Evolutionary conservation across 2,888 invertebrate species (phyloP).

Genomic region (Hanleya hanleyi): DNA sequence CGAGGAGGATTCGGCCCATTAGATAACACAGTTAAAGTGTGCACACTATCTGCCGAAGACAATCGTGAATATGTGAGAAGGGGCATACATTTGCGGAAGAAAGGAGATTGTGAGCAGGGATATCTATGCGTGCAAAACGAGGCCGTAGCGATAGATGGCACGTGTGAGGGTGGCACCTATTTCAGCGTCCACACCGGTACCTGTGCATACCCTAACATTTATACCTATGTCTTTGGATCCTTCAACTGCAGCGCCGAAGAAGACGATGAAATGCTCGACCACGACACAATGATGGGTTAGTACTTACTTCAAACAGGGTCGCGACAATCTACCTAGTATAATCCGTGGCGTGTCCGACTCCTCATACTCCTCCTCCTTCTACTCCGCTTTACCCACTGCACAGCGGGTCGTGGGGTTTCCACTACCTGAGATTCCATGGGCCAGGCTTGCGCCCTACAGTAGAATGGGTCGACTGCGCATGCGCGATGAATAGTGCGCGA

Average conservation of each 20-base stretch:
- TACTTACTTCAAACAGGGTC: too few species aligned
- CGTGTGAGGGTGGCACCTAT: neutral
- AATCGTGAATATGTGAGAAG: neutral
- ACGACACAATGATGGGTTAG: neutral
- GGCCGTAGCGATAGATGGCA: neutral
- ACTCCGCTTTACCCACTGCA: too few species aligned
- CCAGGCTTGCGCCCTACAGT: too few species aligned
- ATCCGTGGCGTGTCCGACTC: too few species aligned
- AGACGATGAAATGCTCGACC: neutral
- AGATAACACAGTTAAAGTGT: neutral
- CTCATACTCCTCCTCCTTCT: too few species aligned
- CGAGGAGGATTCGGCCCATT: too few species aligned
- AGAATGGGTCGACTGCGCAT: too few species aligned
- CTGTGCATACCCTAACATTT: neutral
- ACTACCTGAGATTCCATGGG: too few species aligned
- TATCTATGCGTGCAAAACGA: neutral
- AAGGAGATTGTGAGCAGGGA: neutral
- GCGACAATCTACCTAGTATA: too few species aligned
- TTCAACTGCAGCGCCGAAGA: neutral
- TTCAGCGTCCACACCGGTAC: neutral
- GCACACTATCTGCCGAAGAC: neutral
- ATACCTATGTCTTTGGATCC: neutral
- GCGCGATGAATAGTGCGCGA: too few species aligned
- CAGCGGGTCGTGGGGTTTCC: too few species aligned
- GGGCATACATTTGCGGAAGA: neutral